Conservation (phyloP, 2,888 invertebrate genomes). For the Folsomia manolachei region DNA sequence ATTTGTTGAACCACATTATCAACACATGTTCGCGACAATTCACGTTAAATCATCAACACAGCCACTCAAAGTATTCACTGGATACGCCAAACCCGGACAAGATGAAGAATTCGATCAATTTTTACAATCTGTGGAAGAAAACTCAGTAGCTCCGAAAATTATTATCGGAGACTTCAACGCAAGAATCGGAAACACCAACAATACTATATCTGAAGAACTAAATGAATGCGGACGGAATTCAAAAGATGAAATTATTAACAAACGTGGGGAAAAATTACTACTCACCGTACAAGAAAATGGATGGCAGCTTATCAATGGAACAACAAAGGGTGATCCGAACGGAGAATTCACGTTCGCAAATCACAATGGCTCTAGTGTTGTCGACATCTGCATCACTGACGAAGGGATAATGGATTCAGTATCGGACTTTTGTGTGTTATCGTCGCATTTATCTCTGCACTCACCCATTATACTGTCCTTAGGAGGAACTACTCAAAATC, state of each 20-base stretch:
- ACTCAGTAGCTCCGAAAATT: no score
- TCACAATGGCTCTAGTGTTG: slow-evolving; percentile 4
- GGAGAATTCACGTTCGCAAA: slow-evolving; percentile 19
- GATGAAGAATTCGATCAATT: no score
- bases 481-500: not conserved
- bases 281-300: not conserved
- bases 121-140: no score
- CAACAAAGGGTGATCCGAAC: not conserved
- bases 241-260: not conserved
- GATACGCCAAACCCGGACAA: not conserved
- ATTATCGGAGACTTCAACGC: not conserved
- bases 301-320: slow-evolving; percentile 6
- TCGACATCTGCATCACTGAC: not conserved
- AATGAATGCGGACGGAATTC: not conserved
- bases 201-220: not conserved
- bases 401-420: not conserved
- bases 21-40: not conserved
- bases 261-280: not conserved
- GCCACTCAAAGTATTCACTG: no score
- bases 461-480: not conserved
- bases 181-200: not conserved
- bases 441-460: not conserved
- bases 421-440: not conserved
- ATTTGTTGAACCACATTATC: not conserved
- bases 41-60: not conserved